A percentile compares a stretch with the other conserved stretches of the same genome.
These are phyloP conservation scores for Drepana arcuata DNA, from an alignment of 1,140 invertebrate species.

Conservation along the genomic window DNA sequence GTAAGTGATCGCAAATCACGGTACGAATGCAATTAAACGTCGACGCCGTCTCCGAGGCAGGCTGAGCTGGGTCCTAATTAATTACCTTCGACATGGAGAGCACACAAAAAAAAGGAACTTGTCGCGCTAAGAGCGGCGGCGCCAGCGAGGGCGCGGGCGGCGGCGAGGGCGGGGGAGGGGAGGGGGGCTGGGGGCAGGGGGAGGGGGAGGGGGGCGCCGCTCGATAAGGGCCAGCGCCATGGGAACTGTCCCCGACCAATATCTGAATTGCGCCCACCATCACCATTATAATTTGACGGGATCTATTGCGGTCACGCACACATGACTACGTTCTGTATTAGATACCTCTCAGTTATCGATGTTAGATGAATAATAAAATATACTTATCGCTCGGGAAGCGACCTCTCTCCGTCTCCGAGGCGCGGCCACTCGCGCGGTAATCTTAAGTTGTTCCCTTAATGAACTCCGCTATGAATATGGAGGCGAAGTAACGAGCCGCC, in stretches of 20 bases:
- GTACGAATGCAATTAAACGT: background rate
- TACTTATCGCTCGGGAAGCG: slow-evolving; percentile 13
- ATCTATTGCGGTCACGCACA: background rate
- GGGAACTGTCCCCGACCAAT: slow-evolving; percentile 33
- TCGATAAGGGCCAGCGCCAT: slow-evolving; percentile 33
- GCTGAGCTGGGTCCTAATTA: slow-evolving; percentile 35
- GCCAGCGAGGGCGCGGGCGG: slow-evolving; percentile 24
- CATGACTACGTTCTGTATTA: background rate
- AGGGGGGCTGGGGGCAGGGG: slow-evolving; percentile 5
- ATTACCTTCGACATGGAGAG: slow-evolving; percentile 43
- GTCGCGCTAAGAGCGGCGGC: slow-evolving; percentile 53
- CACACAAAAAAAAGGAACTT: slow-evolving; percentile 42
- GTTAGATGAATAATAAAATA: slow-evolving; percentile 16
- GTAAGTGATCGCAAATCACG: background rate
- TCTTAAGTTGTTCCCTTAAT: slow-evolving; percentile 9
- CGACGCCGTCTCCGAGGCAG: background rate
- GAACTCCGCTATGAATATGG: slow-evolving; percentile 10
- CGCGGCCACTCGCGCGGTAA: background rate
- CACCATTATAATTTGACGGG: slow-evolving; percentile 8
- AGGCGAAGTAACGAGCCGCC: slow-evolving; percentile 1
- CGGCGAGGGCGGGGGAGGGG: slow-evolving; percentile 5
- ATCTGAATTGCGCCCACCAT: slow-evolving; percentile 3
- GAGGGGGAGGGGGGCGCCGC: slow-evolving; percentile 23
- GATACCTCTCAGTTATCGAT: slow-evolving; percentile 9
- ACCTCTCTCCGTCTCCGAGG: no score